A percentile compares a stretch with the other conserved stretches of the same genome.
These are phyloP conservation scores for Leguminivora glycinivorella DNA, from an alignment of 1,140 invertebrate genomes.

Conservation along the genomic window DNA sequence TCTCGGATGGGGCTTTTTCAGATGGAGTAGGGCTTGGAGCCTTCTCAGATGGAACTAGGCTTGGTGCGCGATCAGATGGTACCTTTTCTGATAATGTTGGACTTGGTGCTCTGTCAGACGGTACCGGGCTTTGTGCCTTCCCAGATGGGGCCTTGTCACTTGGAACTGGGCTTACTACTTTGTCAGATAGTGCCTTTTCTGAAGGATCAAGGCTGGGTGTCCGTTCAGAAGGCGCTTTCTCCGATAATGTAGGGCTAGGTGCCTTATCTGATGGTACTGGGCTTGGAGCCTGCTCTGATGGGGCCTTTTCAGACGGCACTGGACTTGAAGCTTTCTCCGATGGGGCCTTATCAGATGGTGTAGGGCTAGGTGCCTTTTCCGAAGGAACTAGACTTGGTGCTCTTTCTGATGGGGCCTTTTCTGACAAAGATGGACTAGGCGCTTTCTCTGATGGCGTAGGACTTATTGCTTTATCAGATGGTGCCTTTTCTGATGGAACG, in stretches of 20 bases:
- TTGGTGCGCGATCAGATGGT: not conserved
- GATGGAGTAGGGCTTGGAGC: not conserved
- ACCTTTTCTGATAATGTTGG: not conserved
- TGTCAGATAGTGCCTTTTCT: not conserved
- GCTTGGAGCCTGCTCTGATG: not conserved
- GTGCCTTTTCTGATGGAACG: constrained; percentile 20
- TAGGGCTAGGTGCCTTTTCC: constrained; percentile 7
- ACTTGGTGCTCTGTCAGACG: not conserved
- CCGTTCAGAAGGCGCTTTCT: not conserved
- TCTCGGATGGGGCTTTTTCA: not conserved
- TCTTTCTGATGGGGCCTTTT: not conserved
- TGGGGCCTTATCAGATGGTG: not conserved
- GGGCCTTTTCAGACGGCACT: constrained; percentile 1
- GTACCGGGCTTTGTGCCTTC: not conserved
- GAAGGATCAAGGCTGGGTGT: not conserved
- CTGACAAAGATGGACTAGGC: not conserved
- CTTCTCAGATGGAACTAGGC: not conserved
- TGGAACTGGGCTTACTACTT: too few relatives aligned
- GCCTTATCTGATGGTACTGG: not conserved
- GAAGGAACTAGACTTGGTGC: not conserved
- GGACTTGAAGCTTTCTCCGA: not conserved
- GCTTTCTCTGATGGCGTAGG: not conserved
- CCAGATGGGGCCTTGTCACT: not conserved
- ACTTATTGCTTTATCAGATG: not conserved
- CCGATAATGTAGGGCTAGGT: not conserved